Base-by-base conservation (phyloP, 2,113 vertebrate genomes). In the Clinocottus analis region DNA sequence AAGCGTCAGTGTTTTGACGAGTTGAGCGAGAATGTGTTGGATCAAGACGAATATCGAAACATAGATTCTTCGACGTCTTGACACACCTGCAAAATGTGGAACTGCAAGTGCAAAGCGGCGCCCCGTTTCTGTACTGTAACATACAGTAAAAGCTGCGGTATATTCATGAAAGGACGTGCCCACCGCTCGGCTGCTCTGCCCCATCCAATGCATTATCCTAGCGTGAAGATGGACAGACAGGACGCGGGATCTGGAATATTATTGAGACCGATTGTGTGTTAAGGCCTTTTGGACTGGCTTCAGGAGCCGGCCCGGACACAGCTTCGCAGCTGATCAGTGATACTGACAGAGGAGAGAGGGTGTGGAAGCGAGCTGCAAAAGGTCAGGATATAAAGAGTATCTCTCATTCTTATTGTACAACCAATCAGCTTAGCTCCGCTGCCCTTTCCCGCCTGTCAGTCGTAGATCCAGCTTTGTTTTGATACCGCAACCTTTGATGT, bases 341-440 rank as follows among this genome's bases (percentile, higher is more conserved):
- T 88, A 84, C 89, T 90, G 93, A 92, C 92, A 81, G 91, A 84
- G 74, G 82, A 80, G 70, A 77, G 83, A 87, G 75, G 68, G 83
- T 68, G 81, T 37, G 83, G 75, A 89, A 88, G 87, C 79, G 49
- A 87, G 82, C 83, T 7, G 37, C 77, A 35, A 95, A 94, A 94
- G 94, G 94, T 95, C 93, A 94, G 80, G 86, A 89, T 86, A 94
- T 92, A 91, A 93, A 94, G 89, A 86, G 89, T 49, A 91, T 85
- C 89, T 77, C 88, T 93, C 83, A 67, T 71, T 93, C 91, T 93
- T 88, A 91, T 88, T 91, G 84, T 88, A 87, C 80, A 81, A 87
- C 91, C 93, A 94, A 92, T 93, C 91, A 91, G 77, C 86, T 92
- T 77, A 80, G 89, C 83, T 87, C 84, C 72, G 85, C 79, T 93